These are phyloP conservation scores for Crioceris asparagi DNA, from an alignment of 2,888 invertebrate genomes.

Conservation along the genomic window DNA sequence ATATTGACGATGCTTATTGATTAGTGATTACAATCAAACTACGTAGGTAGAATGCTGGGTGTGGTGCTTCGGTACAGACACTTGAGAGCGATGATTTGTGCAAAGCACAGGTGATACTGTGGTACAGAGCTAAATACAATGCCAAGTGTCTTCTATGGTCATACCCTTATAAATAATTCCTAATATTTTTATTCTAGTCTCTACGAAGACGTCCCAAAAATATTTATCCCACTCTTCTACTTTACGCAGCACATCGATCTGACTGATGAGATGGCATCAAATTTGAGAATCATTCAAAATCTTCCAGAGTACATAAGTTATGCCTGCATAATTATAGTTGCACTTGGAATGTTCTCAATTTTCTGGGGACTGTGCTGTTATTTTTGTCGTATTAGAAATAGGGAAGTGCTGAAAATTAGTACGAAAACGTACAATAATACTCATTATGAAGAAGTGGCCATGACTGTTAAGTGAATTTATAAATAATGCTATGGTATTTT, in stretches of 20 bases:
- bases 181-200: conserved; percentile 40
- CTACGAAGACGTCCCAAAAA: conserved; percentile 52
- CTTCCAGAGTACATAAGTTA: conserved; percentile 37
- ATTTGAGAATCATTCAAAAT: conserved; percentile 42
- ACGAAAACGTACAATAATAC: conserved; percentile 7
- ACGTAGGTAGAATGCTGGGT: too few species aligned
- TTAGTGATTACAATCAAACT: too few species aligned
- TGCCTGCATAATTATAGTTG: conserved; percentile 19
- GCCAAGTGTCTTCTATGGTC: too few species aligned
- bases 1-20: too few species aligned
- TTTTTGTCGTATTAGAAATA: conserved; percentile 11
- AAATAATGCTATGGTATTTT: too few species aligned
- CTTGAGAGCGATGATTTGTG: too few species aligned
- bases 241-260: conserved; percentile 57
- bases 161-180: neutral
- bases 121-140: too few species aligned
- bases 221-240: conserved; percentile 67
- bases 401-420: neutral
- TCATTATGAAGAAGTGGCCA: conserved; percentile 9
- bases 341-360: conserved; percentile 23
- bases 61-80: too few species aligned
- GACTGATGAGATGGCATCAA: conserved; percentile 44
- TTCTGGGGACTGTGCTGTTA: conserved; percentile 22
- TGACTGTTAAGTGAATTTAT: conserved; percentile 7
- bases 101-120: too few species aligned